phyloP scores from a whole-genome alignment of 2,888 invertebrate genomes.

The Sericinus montela region DNA sequence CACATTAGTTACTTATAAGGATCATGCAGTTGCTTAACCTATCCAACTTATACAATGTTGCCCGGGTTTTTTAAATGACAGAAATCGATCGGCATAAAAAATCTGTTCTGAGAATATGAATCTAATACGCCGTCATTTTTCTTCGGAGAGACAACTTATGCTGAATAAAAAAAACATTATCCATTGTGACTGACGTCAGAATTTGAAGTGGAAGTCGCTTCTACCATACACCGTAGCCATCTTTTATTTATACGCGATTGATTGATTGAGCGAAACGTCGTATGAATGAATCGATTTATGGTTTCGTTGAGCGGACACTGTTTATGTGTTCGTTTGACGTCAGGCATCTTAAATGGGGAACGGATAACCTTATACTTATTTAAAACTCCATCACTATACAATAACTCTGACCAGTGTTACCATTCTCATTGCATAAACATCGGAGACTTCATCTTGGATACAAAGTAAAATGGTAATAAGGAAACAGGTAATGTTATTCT shows the following conservation, averaged over 20 bases:
- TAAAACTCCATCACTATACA: conserved; percentile 4
- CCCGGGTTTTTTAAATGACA: conserved; percentile 4
- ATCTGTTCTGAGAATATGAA: conserved; percentile 28
- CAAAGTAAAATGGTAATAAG: not conserved
- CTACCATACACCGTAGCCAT: conserved; percentile 48
- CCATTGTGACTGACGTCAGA: conserved; percentile 58
- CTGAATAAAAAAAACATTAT: conserved; percentile 31
- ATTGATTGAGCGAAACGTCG: conserved; percentile 67
- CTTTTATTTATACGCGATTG: conserved; percentile 71
- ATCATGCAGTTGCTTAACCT: too few relatives aligned
- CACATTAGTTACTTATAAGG: too few relatives aligned
- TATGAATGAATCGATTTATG: conserved; percentile 73
- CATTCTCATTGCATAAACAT: not conserved
- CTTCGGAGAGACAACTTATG: conserved; percentile 27
- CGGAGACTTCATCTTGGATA: not conserved
- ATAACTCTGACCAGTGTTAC: not conserved
- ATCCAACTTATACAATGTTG: conserved; percentile 9
- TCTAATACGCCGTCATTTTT: conserved; percentile 29
- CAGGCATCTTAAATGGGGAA: conserved; percentile 54
- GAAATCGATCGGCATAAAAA: conserved; percentile 12
- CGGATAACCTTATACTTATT: conserved; percentile 34
- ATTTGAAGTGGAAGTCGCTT: conserved; percentile 48
- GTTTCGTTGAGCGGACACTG: conserved; percentile 54
- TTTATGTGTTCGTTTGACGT: conserved; percentile 63
- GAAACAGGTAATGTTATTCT: too few relatives aligned